phyloP scores from a whole-genome alignment of 1,140 invertebrate genomes.

The Antheraea mylitta region DNA sequence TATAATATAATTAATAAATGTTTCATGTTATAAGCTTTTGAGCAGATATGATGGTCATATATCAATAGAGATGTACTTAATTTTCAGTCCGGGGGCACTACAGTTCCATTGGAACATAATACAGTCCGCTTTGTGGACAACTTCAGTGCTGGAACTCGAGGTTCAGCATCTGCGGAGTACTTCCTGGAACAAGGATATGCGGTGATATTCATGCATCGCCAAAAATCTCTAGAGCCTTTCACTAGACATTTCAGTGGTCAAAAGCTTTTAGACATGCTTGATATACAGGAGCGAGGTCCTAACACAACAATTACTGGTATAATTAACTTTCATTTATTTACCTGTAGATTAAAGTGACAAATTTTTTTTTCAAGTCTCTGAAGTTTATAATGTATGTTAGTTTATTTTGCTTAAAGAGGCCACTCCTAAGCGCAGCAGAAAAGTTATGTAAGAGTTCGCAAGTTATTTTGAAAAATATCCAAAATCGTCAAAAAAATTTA shows the following conservation, averaged over 20 bases:
- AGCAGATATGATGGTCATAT: not conserved
- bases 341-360: too few species aligned
- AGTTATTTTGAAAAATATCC: too few species aligned
- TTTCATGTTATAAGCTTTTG: too few species aligned
- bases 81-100: constrained; percentile 95
- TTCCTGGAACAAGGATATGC: constrained; percentile 91
- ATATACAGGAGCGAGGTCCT: constrained; percentile 81
- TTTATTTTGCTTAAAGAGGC: too few species aligned
- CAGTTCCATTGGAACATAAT: constrained; percentile 97
- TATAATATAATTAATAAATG: too few species aligned
- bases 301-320: constrained; percentile 80
- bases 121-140: constrained; percentile 99
- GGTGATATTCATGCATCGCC: constrained; percentile 89
- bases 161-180: constrained; percentile 96
- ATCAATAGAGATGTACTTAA: not conserved
- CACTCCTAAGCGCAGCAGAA: too few species aligned
- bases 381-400: too few species aligned
- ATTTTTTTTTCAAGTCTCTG: too few species aligned
- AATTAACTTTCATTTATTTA: not conserved
- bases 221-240: constrained; percentile 94
- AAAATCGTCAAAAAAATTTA: too few species aligned
- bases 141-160: constrained; percentile 97
- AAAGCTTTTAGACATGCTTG: constrained; percentile 90
- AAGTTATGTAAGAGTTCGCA: too few species aligned
- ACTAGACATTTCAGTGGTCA: constrained; percentile 89